Base-by-base conservation (phyloP, 2,797 vertebrate species). In the Anabacerthia variegaticeps region DNA sequence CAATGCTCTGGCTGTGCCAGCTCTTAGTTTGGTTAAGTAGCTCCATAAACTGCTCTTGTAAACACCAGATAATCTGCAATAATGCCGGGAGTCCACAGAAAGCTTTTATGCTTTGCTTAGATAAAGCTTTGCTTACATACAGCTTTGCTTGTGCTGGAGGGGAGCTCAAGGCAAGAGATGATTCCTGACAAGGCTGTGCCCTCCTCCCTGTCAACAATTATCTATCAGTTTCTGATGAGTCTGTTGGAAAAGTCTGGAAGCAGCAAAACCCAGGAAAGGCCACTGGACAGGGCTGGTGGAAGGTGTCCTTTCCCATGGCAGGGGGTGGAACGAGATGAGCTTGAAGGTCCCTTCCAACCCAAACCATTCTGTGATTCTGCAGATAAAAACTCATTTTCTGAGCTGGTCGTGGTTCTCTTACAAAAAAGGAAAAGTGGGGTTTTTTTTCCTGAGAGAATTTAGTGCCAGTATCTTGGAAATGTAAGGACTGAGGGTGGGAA, bases 1-100 rank as follows among this genome's bases (percentile, higher is more conserved):
- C 56, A 34, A 34, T 28, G 46, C 46, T 79, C 34, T 54, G 78
- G 17, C 80, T 77, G 44, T 56, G 34, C 43, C 13, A 55, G 55
- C 51, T 43, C 71, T 75, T 74, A 18, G 32, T 46, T 26, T 14
- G 51, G 86, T 90, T 87, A 87, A 94, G 78, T 72, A 72, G 43
- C 58, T 62, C 46, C 66, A 20, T 44, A 43, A 41, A 66, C 48
- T 69, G 61, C 37, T 89, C 67, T 76, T 76, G 91, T 78, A 91
- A 88, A 91, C 71, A 76, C 23, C 59, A 68, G 86, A 36, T 92
- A 86, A 88, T 94, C 92, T 85, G 81, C 84, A 94, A 55, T 85
- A 75, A 87, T 72, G 91, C 85, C 5, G 0, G 11, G 51, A 89
- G 51, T 58, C 74, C 77, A 68, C 86, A 66, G 77, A 90, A 81